Conservation (phyloP, 2,888 invertebrate genomes). For the Gryllus longicercus region DNA sequence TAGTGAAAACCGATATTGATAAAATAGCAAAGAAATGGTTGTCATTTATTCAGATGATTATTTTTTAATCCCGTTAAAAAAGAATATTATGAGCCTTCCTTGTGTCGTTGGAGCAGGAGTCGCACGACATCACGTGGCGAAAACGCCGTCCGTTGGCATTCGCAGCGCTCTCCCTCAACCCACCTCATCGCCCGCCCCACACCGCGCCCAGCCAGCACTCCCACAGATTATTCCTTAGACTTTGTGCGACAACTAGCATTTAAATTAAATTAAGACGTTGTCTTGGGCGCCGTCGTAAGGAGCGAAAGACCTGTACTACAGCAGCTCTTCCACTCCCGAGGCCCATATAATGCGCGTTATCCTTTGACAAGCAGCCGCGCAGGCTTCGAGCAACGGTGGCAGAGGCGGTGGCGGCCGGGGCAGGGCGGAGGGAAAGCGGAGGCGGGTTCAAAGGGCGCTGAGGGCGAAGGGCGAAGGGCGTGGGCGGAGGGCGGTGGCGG, state of each 20-base stretch:
- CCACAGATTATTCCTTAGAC: conserved; percentile 8
- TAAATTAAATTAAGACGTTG: background rate
- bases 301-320: background rate
- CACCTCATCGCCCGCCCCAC: background rate
- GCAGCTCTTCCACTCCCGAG: background rate
- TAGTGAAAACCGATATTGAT: too few species aligned
- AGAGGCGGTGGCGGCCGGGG: too few species aligned
- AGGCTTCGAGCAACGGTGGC: too few species aligned
- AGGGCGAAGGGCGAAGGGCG: background rate
- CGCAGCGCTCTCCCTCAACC: background rate
- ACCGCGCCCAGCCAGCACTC: background rate
- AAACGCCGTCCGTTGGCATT: background rate
- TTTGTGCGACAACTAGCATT: conserved; percentile 17
- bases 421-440: background rate
- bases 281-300: background rate
- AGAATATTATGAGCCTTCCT: too few species aligned
- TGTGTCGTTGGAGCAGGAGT: too few species aligned
- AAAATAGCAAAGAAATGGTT: too few species aligned
- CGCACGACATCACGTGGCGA: background rate
- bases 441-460: background rate
- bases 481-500: background rate
- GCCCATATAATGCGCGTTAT: conserved; percentile 17
- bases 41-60: too few species aligned
- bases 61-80: too few species aligned
- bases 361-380: background rate